Evolutionary conservation across 2,888 invertebrate genomes (phyloP).

Genomic region (Drosophila mercatorum): DNA sequence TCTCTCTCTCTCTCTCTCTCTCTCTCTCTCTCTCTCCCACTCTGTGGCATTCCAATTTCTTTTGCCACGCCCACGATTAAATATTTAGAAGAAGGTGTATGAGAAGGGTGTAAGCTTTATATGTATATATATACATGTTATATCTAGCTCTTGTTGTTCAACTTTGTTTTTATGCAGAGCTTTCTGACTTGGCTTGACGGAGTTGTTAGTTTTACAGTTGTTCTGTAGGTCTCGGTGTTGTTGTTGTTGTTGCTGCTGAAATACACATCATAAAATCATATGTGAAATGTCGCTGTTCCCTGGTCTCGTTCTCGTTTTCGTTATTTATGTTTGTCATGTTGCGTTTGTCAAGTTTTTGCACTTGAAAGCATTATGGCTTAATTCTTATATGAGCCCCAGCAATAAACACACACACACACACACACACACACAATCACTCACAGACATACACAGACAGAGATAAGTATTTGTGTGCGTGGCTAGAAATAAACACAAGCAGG

Average conservation of each 20-base stretch:
- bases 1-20: conserved; percentile 18
- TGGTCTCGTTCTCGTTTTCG: conserved; percentile 53
- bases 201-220: conserved; percentile 73
- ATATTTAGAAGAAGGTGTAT: conserved; percentile 58
- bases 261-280: conserved; percentile 74
- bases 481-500: conserved; percentile 26
- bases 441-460: not conserved
- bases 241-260: conserved; percentile 47
- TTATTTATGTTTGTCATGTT: conserved; percentile 80
- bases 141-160: conserved; percentile 20
- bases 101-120: not conserved
- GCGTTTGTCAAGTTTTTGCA: conserved; percentile 81
- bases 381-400: conserved; percentile 69
- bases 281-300: conserved; percentile 31
- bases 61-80: conserved; percentile 61
- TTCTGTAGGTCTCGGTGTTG: conserved; percentile 14
- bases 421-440: not conserved
- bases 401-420: conserved; percentile 1
- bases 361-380: conserved; percentile 80
- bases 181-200: conserved; percentile 71
- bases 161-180: conserved; percentile 39
- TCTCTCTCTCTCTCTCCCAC: conserved; percentile 23
- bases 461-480: conserved; percentile 14
- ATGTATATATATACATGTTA: not conserved
- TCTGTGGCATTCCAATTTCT: conserved; percentile 78